Percentiles rank a stretch among this genome's conserved stretches.
These are phyloP conservation scores for Symphodus melops DNA, from an alignment of 2,113 vertebrate genomes.

Conservation along the genomic window DNA sequence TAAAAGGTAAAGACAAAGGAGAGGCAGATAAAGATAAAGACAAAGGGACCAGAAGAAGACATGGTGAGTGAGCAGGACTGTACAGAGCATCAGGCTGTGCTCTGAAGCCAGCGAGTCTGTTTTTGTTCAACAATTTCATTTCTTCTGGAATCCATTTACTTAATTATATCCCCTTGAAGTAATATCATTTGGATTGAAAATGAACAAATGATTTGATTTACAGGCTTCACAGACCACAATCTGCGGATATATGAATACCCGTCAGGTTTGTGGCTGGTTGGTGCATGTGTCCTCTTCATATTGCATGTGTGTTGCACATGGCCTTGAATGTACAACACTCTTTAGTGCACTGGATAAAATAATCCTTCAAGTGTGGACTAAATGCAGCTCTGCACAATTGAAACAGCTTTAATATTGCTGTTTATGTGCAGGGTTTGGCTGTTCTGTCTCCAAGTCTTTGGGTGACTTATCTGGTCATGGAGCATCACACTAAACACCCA, in stretches of 20 bases:
- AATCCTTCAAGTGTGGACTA: slow-evolving; percentile 37
- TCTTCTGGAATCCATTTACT: slow-evolving; percentile 61
- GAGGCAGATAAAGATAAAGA: slow-evolving; percentile 4
- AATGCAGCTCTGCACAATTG: slow-evolving; percentile 51
- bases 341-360: slow-evolving; percentile 42
- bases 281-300: slow-evolving; percentile 3
- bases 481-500: slow-evolving; percentile 20
- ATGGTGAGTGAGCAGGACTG: slow-evolving; percentile 5
- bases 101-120: slow-evolving; percentile 29
- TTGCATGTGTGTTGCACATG: slow-evolving; percentile 22
- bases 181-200: slow-evolving; percentile 63
- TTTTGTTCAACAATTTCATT: slow-evolving; percentile 48
- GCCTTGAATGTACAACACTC: slow-evolving; percentile 27
- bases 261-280: slow-evolving; percentile 24
- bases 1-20: slow-evolving; percentile 34
- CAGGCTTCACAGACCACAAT: slow-evolving; percentile 44
- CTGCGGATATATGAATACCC: slow-evolving; percentile 31
- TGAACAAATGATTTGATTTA: slow-evolving; percentile 69
- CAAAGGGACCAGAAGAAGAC: background rate
- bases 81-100: slow-evolving; percentile 10
- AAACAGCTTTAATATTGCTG: slow-evolving; percentile 34
- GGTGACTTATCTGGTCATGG: slow-evolving; percentile 36
- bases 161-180: slow-evolving; percentile 65
- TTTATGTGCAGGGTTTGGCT: slow-evolving; percentile 39
- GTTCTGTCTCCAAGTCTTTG: slow-evolving; percentile 23